phyloP scores from a whole-genome alignment of 37 sponge, comb jelly and placozoan species.

The Haliclona indistincta region DNA sequence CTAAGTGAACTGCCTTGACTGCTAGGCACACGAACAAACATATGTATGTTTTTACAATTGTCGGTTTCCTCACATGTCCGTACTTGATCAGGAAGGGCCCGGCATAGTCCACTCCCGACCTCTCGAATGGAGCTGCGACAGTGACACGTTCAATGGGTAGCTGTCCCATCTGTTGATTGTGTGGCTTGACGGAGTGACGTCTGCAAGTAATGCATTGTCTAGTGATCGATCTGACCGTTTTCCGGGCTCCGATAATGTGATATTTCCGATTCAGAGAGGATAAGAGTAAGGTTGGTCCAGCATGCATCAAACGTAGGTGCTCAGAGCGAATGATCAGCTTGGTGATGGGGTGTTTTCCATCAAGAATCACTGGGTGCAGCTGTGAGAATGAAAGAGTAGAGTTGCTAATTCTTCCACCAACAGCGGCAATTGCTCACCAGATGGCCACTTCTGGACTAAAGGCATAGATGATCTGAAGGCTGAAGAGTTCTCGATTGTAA shows the following conservation, averaged over 20 bases:
- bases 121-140: conserved; percentile 27
- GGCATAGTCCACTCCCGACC: conserved; percentile 25
- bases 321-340: background rate
- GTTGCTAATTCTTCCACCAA: conserved; percentile 40
- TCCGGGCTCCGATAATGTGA: conserved; percentile 27
- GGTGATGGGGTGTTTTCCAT: conserved; percentile 24
- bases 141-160: conserved; percentile 30
- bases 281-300: conserved; percentile 32
- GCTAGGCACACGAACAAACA: conserved; percentile 22
- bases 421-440: too few relatives aligned
- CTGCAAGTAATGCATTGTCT: conserved; percentile 26
- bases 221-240: conserved; percentile 17
- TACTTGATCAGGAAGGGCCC: conserved; percentile 19
- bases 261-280: conserved; percentile 25
- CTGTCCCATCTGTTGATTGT: conserved; percentile 9
- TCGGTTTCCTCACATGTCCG: conserved; percentile 26
- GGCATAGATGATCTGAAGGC: too few relatives aligned
- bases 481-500: too few relatives aligned
- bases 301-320: conserved; percentile 25
- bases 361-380: conserved; percentile 36
- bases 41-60: conserved; percentile 13
- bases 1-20: conserved; percentile 26
- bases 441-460: too few relatives aligned
- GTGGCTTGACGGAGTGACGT: background rate
- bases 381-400: conserved; percentile 20